Base-by-base conservation (phyloP, 2,888 invertebrate genomes). In the Andrena bucephala region DNA sequence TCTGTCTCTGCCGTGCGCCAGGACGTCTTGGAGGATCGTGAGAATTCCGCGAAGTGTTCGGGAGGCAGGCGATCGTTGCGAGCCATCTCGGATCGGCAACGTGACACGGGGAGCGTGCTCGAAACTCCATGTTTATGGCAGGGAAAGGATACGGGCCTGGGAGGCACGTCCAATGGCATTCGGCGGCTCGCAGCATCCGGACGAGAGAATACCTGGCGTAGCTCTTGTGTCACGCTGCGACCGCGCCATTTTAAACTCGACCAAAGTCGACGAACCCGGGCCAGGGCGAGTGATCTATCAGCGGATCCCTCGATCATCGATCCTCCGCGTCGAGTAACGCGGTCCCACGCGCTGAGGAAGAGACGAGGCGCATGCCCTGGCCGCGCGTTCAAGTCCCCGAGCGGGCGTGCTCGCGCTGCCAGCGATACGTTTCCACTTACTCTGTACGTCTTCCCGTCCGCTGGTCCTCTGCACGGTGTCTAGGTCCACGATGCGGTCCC, bases 241-340 rank as follows among this genome's bases (percentile, higher is more conserved):
- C 24, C 83, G 77, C 88, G 87, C 88, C 87, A 87, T 86, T 85
- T 87, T 87, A 86, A 79, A 85, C 77, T 52, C 73, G 71, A 83
- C 42, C 16, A 42, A 42, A 16, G 42, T 75, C 72, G 60, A 27
- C 48, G 27, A 13, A 27, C 10, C 33, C 16, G 29, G n/a, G 27
- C 33, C 27, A 24, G 29, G 10, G 57, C 42, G 13, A 13, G 42
- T 42, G 13, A 42, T 42, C 42, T 42, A 42, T 42, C 24, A n/a
- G 42, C 10, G 57, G n/a, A 27, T 31, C 62, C 42, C 13, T 31
- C 50, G 71, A 71, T 50, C 71, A 8, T 69, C n/a, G 29, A 33
- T 66, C 54, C 54, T 42, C 66, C 52, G 52, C 6, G 8, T 0
- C 20, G n/a, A 10, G 4, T 10, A 33, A 42, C 36, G 6, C 33